Percentiles rank a stretch among this genome's conserved stretches.
These are phyloP conservation scores for Serrognathus titanus DNA, from an alignment of 2,888 invertebrate genomes.

Conservation along the genomic window DNA sequence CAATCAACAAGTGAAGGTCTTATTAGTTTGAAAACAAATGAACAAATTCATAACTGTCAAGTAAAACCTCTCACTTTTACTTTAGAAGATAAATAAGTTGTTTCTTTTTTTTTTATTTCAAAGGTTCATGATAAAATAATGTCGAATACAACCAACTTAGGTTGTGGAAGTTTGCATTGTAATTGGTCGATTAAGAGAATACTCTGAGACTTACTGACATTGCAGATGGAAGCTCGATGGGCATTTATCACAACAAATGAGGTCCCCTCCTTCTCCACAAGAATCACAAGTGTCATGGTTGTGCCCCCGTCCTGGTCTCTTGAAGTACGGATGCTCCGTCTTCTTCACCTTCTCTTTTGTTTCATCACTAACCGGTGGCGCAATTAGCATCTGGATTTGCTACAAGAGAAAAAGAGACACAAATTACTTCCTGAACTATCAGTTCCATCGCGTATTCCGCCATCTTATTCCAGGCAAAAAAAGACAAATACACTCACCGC, in stretches of 20 bases:
- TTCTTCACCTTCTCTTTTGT: conserved; percentile 56
- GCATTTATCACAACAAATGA: conserved; percentile 94
- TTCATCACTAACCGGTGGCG: conserved; percentile 80
- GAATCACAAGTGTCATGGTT: conserved; percentile 93
- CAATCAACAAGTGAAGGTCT: background rate
- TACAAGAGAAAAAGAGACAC: conserved; percentile 43
- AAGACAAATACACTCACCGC: conserved; percentile 61
- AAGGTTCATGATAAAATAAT: too few relatives aligned
- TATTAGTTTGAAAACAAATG: background rate
- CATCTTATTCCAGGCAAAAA: conserved; percentile 4
- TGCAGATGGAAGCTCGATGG: conserved; percentile 93
- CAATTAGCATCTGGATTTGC: conserved; percentile 86
- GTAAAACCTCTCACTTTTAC: too few relatives aligned
- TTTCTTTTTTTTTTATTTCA: too few relatives aligned
- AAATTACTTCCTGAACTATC: background rate
- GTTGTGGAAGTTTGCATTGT: too few relatives aligned
- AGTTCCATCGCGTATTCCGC: conserved; percentile 6
- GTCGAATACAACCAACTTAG: too few relatives aligned
- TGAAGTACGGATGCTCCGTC: conserved; percentile 74
- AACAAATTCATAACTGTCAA: too few relatives aligned
- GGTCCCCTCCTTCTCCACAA: conserved; percentile 90
- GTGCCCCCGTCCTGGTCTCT: conserved; percentile 81
- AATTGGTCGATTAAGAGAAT: too few relatives aligned
- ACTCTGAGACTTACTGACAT: conserved; percentile 75
- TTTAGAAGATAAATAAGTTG: too few relatives aligned